Evolutionary conservation across 2,113 vertebrate genomes (phyloP), one percentile per base, ranked within the genome.

Genomic region (Oncorhynchus mykiss): DNA sequence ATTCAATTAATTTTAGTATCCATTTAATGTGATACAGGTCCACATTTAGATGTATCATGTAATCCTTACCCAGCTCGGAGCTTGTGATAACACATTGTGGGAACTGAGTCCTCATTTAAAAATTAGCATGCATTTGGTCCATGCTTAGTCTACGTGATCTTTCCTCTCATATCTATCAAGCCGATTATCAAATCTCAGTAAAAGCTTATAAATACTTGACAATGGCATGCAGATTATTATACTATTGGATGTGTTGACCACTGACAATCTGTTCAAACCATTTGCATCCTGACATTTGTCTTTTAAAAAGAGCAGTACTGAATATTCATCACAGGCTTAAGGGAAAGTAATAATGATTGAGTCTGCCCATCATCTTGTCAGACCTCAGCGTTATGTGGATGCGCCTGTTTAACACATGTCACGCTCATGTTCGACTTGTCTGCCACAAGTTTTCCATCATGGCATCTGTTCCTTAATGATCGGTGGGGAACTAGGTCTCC

Each of bases 391-490:
- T 75, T 71, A 81, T 6, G 76, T 79, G 82, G 88, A 80, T 88
- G 81, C 45, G 88, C 86, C 87, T 91, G 89, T 89, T 91, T 88
- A 91, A 91, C 88, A 84, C 87, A 67, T 68, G 88, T 89, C 91
- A 92, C 85, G 87, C 87, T 89, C 67, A 85, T 90, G 91, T 88
- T 87, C 68, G n/a, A 82, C 85, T 88, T 86, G 87, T 90, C 88
- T 90, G 86, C 80, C 31, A 59, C 86, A 74, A 78, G 82, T 84
- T 75, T 73, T 85, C 73, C 75, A 64, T 84, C 72, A 2, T 82
- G 83, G 87, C 87, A 79, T 85, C 80, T 83, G 87, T 67, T 86
- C 77, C 83, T 67, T 9, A 20, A 62, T 14, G 73, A 49, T 79
- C 80, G 74, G n/a, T 39, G 51, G 66, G 74, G 66, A 29, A 29